A percentile compares a stretch with the other conserved stretches of the same genome.
Conservation (phyloP, 2,113 vertebrate genomes). For the Ariopsis seemanni region DNA sequence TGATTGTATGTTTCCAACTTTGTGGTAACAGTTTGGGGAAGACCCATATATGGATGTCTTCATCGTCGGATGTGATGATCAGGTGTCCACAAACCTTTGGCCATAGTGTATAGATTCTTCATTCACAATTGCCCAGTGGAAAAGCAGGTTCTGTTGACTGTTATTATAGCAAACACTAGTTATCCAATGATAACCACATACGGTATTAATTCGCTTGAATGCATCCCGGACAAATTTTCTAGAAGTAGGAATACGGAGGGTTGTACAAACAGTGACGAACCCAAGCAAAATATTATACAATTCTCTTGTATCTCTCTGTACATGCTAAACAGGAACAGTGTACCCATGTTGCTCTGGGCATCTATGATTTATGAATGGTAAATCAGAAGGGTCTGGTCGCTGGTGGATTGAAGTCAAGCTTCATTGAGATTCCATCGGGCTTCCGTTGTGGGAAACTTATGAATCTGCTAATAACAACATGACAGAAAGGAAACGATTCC, state of each 20-base stretch:
- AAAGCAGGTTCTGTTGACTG: neutral
- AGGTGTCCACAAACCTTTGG: neutral
- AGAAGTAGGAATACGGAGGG: neutral
- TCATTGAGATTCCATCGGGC: constrained; percentile 45
- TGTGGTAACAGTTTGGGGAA: neutral
- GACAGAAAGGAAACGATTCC: constrained; percentile 16
- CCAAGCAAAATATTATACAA: neutral
- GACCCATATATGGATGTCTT: no score
- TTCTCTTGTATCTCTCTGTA: neutral
- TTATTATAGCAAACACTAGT: neutral
- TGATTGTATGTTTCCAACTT: neutral
- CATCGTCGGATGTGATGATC: neutral
- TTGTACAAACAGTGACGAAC: neutral
- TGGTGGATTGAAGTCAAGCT: constrained; percentile 45
- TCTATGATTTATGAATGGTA: constrained; percentile 37
- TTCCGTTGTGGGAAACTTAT: neutral
- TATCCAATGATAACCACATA: neutral
- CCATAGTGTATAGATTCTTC: neutral
- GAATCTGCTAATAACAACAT: constrained; percentile 14
- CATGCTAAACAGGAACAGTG: constrained; percentile 22
- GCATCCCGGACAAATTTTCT: neutral
- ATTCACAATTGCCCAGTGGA: neutral
- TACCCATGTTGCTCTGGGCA: constrained; percentile 21
- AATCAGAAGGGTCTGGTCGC: constrained; percentile 21
- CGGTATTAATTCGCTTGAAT: neutral